These are phyloP conservation scores for Chondrosia reniformis DNA, from an alignment of 37 sponge, comb jelly and placozoan genomes.

Conservation along the genomic window DNA sequence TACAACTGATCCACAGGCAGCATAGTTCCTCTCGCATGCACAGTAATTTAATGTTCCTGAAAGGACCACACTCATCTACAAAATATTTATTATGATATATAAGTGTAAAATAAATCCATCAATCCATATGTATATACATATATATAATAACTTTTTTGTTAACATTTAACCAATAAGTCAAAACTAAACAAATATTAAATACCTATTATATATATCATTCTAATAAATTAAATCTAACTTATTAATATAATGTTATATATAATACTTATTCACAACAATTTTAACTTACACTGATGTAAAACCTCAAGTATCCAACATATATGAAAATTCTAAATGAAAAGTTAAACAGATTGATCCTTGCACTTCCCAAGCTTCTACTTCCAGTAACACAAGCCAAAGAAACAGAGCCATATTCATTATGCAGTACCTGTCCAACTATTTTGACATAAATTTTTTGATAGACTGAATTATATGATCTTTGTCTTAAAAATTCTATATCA, in stretches of 20 bases:
- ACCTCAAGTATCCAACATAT: not conserved
- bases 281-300: not conserved
- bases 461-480: not conserved
- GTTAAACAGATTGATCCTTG: not conserved
- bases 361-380: not conserved
- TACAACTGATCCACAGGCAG: not conserved
- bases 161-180: too few relatives aligned
- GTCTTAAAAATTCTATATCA: constrained; percentile 7
- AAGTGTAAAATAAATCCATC: too few relatives aligned
- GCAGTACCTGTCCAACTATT: constrained; percentile 36
- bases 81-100: too few relatives aligned
- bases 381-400: not conserved
- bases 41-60: too few relatives aligned
- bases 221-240: too few relatives aligned
- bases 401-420: constrained; percentile 1
- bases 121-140: too few relatives aligned
- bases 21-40: constrained; percentile 8
- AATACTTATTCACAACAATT: too few relatives aligned
- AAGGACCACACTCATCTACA: too few relatives aligned
- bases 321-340: not conserved
- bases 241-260: too few relatives aligned
- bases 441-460: constrained; percentile 29
- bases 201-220: too few relatives aligned
- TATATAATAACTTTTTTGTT: too few relatives aligned
- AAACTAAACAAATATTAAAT: too few relatives aligned